Percentiles rank a stretch among this genome's conserved stretches.
Conservation (phyloP, 92 coral and sea anemone genomes). For the Zoanthus sansibaricus region DNA sequence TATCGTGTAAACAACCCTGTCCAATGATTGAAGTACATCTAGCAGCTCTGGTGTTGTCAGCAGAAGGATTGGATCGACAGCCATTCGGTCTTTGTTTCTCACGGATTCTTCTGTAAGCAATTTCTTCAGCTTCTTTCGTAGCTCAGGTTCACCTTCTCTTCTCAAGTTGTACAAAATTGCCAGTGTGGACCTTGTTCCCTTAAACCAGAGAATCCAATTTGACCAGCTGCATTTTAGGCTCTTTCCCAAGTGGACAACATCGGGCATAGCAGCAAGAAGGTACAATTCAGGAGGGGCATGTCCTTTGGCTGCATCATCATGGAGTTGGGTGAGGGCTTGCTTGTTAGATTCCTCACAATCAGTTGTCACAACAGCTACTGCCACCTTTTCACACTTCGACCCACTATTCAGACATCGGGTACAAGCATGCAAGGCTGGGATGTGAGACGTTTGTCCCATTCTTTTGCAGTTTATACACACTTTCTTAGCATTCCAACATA, state of each 20-base stretch:
- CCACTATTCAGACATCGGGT: too few relatives aligned
- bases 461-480: too few relatives aligned
- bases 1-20: not conserved
- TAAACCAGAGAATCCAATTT: slow-evolving; percentile 36
- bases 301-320: not conserved
- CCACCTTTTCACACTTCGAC: too few relatives aligned
- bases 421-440: too few relatives aligned
- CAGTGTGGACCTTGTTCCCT: slow-evolving; percentile 28
- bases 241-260: slow-evolving; percentile 33
- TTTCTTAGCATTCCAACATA: too few relatives aligned
- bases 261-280: slow-evolving; percentile 18
- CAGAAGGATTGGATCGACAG: not conserved
- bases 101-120: slow-evolving; percentile 9
- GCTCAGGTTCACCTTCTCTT: not conserved
- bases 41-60: slow-evolving; percentile 32
- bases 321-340: too few relatives aligned
- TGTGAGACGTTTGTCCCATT: too few relatives aligned
- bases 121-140: slow-evolving; percentile 30
- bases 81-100: slow-evolving; percentile 52
- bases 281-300: slow-evolving; percentile 21
- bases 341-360: too few relatives aligned
- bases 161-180: slow-evolving; percentile 27
- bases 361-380: too few relatives aligned
- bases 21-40: not conserved
- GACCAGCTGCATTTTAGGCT: slow-evolving; percentile 47